These are phyloP conservation scores for Parelbella ahira DNA, from an alignment of 2,888 invertebrate species.

Conservation along the genomic window DNA sequence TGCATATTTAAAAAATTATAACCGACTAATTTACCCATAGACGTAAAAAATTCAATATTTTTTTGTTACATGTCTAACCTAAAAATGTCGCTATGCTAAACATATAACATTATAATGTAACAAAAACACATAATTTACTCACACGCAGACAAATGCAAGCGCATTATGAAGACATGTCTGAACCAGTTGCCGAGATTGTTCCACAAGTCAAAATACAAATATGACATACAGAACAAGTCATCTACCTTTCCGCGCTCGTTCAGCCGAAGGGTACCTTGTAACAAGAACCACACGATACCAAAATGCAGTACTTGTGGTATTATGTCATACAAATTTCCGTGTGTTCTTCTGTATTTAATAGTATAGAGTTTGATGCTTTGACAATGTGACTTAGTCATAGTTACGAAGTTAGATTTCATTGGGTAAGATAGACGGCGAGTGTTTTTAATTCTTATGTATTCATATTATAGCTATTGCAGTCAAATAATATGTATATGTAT, in stretches of 20 bases:
- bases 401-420: too few relatives aligned
- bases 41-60: too few relatives aligned
- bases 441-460: too few relatives aligned
- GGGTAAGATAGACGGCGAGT: too few relatives aligned
- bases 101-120: constrained; percentile 6
- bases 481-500: too few relatives aligned
- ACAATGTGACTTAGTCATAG: too few relatives aligned
- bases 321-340: too few relatives aligned
- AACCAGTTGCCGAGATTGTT: constrained; percentile 68
- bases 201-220: constrained; percentile 62
- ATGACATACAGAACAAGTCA: constrained; percentile 56
- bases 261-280: constrained; percentile 50
- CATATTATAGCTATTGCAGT: too few relatives aligned
- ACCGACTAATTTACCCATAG: too few relatives aligned
- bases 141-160: constrained; percentile 71
- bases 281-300: constrained; percentile 73
- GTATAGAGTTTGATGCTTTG: too few relatives aligned
- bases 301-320: constrained; percentile 55
- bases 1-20: too few relatives aligned
- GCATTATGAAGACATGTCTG: constrained; percentile 65
- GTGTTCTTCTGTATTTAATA: too few relatives aligned
- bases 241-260: constrained; percentile 66
- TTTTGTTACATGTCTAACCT: constrained; percentile 25
- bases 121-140: constrained; percentile 25
- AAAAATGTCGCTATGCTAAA: background rate